phyloP scores from a whole-genome alignment of 2,797 vertebrate species.

The Sebastes iracundus region DNA sequence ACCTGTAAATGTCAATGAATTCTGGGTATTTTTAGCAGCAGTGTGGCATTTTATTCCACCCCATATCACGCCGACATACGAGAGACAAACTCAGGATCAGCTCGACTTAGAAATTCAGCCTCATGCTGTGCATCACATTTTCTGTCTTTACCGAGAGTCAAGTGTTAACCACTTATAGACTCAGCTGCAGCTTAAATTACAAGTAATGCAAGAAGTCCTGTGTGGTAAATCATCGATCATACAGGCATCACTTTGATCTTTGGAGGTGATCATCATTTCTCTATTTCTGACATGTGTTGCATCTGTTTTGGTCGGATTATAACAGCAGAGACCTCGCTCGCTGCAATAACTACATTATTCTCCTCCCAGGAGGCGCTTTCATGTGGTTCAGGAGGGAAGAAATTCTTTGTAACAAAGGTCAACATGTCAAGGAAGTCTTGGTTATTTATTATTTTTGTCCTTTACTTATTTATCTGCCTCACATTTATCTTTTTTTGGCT shows the following conservation, averaged over 20 bases:
- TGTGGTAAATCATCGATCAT: neutral
- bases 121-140: neutral
- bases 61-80: neutral
- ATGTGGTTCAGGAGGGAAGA: too few relatives aligned
- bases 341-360: too few relatives aligned
- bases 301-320: neutral
- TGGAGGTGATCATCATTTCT: neutral
- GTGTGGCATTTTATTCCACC: neutral
- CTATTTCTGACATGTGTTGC: neutral
- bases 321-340: neutral
- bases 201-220: neutral
- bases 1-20: slow-evolving; percentile 37
- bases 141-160: neutral
- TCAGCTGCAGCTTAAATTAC: neutral
- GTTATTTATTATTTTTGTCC: too few relatives aligned
- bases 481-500: too few relatives aligned
- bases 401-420: too few relatives aligned
- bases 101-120: neutral
- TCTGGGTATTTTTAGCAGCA: neutral
- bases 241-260: neutral
- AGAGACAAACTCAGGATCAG: neutral
- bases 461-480: too few relatives aligned
- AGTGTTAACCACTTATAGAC: neutral
- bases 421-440: too few relatives aligned
- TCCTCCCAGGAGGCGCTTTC: too few relatives aligned